Base-by-base conservation (phyloP, 2,113 vertebrate genomes). In the Oncorhynchus keta region DNA sequence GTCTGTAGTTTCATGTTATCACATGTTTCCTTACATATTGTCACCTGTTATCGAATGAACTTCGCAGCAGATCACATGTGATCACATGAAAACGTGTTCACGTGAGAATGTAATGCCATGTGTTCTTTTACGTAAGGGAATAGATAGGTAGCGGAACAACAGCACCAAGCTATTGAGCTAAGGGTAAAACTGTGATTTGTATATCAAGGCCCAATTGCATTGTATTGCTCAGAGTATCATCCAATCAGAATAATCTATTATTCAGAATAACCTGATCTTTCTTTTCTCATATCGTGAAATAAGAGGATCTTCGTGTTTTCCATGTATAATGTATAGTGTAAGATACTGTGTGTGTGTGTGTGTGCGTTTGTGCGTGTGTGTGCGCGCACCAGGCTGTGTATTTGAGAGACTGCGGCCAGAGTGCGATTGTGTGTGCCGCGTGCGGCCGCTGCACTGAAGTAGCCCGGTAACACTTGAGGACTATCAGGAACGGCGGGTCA, bases 401-500 rank as follows among this genome's bases (percentile, higher is more conserved):
- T 55, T 55, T 55, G 51, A 55, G 49, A 55, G 51, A 18, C 16
- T 32, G 22, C 28, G 81, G 75, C 68, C 61, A 49, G 70, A 84
- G 80, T 86, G 76, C 77, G 66, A 77, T 51, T 81, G 75, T 87
- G 70, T 68, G 76, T 76, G 32, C 68, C 71, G 77, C 80, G 35
- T 65, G 35, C 6, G 35, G 86, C 79, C 22, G 67, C 76, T 84
- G 76, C 28, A 51, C n/a, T 83, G 82, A 82, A 84, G 74, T 72
- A 76, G 73, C 74, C 76, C 66, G 24, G 59, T 68, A 68, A 20
- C 67, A 39, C 67, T 20, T 62, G 32, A 35, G 66, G 66, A 68
- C 76, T 85, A 73, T 83, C 73, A 81, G 87, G 86, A 82, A 49
- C 81, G 77, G 82, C 80, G n/a, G 45, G 35, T 70, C 68, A 48